Evolutionary conservation across 2,113 vertebrate species (phyloP), one percentile per base, ranked within the genome.

Genomic region (Cynoglossus semilaevis): DNA sequence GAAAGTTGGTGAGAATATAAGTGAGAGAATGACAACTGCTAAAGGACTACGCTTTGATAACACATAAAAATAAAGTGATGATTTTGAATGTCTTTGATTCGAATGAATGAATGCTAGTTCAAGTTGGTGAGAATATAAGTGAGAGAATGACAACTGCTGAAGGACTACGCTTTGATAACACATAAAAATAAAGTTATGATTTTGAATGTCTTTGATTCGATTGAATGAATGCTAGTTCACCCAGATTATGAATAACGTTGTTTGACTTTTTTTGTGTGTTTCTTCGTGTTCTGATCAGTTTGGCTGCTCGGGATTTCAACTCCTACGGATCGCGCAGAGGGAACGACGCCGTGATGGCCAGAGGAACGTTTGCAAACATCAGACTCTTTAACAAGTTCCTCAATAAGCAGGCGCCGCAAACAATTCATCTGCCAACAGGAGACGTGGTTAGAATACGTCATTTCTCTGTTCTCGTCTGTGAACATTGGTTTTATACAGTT

Each of bases 311-410:
- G 47, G 95, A 98, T 45, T 99, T 95, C 85, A 99, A 99, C 81
- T 99, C 97, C 0, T 99, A 99, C 0, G 97, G 97, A 62, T 98
- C 96, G 8, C 94, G 96, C 8, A 92, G 96, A 69, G 97, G 97
- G 1, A 99, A 99, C 0, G 97, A 99, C 1, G 96, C 94, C 1
- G 86, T 99, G 55, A 99, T 99, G 97, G 93, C 93, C 4, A 91
- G 96, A 59, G 97, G 96, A 14, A 98, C 97, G 0, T 99, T 99
- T 53, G 96, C 97, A 73, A 98, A 99, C 84, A 98, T 98, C 73
- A 95, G 96, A 7, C 90, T 99, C 53, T 86, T 96, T 35, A 99
- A 99, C 88, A 99, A 95, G 79, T 96, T 99, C 81, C 78, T 99
- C 56, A 93, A 92, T 77, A 98, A 96, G 74, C 96, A 96, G 76